Percentiles rank a stretch among this genome's conserved stretches.
These are phyloP conservation scores for Dascyllus trimaculatus DNA, from an alignment of 2,113 vertebrate genomes.

Conservation along the genomic window DNA sequence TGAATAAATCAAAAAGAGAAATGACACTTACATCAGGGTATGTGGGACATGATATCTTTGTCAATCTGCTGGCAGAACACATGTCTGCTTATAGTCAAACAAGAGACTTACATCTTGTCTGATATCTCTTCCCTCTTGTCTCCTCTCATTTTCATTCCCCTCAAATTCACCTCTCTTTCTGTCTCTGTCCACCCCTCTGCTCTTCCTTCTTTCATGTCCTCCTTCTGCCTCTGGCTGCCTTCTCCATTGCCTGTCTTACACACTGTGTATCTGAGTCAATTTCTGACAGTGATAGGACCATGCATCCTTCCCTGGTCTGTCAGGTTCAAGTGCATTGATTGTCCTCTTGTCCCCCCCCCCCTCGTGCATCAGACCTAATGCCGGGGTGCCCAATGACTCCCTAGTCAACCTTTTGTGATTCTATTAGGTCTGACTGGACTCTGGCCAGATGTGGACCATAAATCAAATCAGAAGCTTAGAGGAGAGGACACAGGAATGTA, in stretches of 20 bases:
- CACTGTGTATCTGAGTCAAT: constrained; percentile 20
- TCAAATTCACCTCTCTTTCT: constrained; percentile 14
- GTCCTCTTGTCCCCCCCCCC: constrained; percentile 9
- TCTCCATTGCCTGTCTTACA: background rate
- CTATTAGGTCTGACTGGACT: constrained; percentile 59
- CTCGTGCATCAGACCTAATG: constrained; percentile 17
- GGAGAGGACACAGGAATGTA: constrained; percentile 31
- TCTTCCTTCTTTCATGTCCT: background rate
- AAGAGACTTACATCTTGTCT: constrained; percentile 16
- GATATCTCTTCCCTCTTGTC: constrained; percentile 12
- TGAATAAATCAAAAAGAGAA: background rate
- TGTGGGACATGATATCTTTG: constrained; percentile 21
- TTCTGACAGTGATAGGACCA: background rate
- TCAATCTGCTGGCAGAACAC: constrained; percentile 24
- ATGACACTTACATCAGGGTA: constrained; percentile 3
- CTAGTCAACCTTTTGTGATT: constrained; percentile 53
- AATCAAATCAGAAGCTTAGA: constrained; percentile 66
- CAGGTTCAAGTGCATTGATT: constrained; percentile 29
- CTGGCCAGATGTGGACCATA: constrained; percentile 45
- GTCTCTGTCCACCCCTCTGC: background rate
- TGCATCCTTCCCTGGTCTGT: constrained; percentile 2
- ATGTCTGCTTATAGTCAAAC: constrained; percentile 37
- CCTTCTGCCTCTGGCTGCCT: background rate
- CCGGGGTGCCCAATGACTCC: constrained; percentile 5
- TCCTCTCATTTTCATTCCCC: constrained; percentile 20